Percentiles rank a stretch among this genome's conserved stretches.
Conservation (phyloP, 2,113 vertebrate species). For the Paramisgurnus dabryanus region DNA sequence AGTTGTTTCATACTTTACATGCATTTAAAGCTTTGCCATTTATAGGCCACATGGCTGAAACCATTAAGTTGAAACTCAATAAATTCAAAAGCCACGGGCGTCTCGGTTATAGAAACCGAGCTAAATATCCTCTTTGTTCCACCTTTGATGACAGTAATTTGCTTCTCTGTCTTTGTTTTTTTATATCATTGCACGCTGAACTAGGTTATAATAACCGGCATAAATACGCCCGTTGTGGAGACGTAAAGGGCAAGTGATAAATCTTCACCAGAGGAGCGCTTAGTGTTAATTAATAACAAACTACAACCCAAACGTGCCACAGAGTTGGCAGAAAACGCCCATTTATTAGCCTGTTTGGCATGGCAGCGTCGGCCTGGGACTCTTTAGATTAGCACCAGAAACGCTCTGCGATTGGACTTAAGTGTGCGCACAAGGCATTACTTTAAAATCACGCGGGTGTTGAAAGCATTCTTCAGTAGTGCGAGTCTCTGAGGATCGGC, state of each 20-base stretch:
- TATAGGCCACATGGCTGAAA: conserved; percentile 43
- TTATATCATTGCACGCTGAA: conserved; percentile 63
- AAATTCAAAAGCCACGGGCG: conserved; percentile 63
- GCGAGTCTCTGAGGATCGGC: conserved; percentile 60
- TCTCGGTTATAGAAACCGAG: conserved; percentile 58
- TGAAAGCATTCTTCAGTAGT: conserved; percentile 67
- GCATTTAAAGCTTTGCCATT: conserved; percentile 38
- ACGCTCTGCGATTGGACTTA: conserved; percentile 61
- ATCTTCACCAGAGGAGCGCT: conserved; percentile 58
- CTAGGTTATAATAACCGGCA: conserved; percentile 65
- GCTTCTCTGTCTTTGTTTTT: conserved; percentile 65
- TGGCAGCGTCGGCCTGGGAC: conserved; percentile 62
- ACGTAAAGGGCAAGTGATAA: conserved; percentile 63
- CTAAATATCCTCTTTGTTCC: conserved; percentile 67
- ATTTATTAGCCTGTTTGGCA: conserved; percentile 70
- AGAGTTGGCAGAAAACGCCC: conserved; percentile 51
- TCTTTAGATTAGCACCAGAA: conserved; percentile 66
- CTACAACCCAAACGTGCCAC: conserved; percentile 66
- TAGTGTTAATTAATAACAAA: conserved; percentile 74
- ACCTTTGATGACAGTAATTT: conserved; percentile 71
- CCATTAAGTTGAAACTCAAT: conserved; percentile 42
- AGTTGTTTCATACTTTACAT: conserved; percentile 31
- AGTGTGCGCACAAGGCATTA: conserved; percentile 58
- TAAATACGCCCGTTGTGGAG: conserved; percentile 68
- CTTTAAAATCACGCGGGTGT: conserved; percentile 61